Base-by-base conservation (phyloP, 1,140 invertebrate genomes). In the Megalopta genalis region DNA sequence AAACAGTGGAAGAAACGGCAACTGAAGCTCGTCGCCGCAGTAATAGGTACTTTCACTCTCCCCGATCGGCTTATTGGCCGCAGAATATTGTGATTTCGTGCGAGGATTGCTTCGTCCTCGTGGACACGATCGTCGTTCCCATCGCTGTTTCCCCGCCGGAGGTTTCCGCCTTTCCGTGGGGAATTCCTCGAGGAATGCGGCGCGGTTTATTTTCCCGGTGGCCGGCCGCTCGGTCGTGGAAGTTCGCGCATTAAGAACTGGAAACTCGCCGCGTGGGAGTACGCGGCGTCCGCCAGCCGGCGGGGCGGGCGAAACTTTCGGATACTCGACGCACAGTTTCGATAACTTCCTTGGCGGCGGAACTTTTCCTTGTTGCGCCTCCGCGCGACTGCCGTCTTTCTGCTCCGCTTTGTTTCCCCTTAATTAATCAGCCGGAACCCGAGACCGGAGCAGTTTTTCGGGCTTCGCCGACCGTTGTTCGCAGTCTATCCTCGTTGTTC, bases 191-290 rank as follows among this genome's bases (percentile, higher is more conserved):
- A 72, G 70, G 65, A 82, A 74, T 69, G 70, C 49, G 25, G 76
- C 62, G 59, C 54, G 65, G 66, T 68, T 52, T 68, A 54, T 68
- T 73, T 52, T 63, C 16, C 23, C 42, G 18, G 70, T 39, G 72
- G 39, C 37, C 77, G 67, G 25, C 64, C 42, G 64, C 77, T 82
- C 52, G 39, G 66, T 62, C 42, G 2, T 52, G 62, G 62, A 83
- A 83, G 77, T 83, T 83, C 71, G 39, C 60, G 78, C 78, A 83
- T 83, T 83, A 80, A 71, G 66, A 76, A 83, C 77, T 82, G 49
- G 57, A 7, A 69, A 74, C 60, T 83, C 46, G 49, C 23, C 27
- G 62, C 12, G 62, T n/a, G 63, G 49, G 49, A 14, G 39, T 18
- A n/a, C 37, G 39, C 39, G 64, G 39, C 39, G 64, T n/a, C n/a